Base-by-base conservation (phyloP, 2,797 vertebrate species). In the Clarias fuscus region DNA sequence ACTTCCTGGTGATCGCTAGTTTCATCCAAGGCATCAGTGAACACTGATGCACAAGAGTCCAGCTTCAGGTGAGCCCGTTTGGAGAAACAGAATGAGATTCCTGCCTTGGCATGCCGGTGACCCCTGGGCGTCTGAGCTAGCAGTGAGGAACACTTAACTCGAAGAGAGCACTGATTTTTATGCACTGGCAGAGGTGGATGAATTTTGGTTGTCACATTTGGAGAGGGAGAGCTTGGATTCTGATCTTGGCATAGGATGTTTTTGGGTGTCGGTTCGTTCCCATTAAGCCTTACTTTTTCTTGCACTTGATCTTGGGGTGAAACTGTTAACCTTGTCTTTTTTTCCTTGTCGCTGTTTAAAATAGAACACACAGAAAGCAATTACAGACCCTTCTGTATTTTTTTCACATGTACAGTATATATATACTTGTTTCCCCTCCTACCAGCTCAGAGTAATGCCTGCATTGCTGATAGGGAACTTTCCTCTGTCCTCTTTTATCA, bases 21-120 rank as follows among this genome's bases (percentile, higher is more conserved):
- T 88, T 99, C 98, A 89, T 99, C 98, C 71, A 95, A 93, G 64
- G 95, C 95, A 93, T 99, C 98, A 4, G 95, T 98, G 92, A 99
- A 99, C 91, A 99, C 97, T 0, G 98, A 98, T 24, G 98, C 98
- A 1, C 96, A 98, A 37, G 98, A 99, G 90, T 99, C 98, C 11
- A 99, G 96, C 90, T 96, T 97, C 88, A 97, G 93, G 84, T 96
- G 93, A 62, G 95, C 96, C 89, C 98, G 97, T 92, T 96, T 97
- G 58, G 97, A 98, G 92, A 99, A 99, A 64, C 98, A 99, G 93
- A 99, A 99, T 22, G 98, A 99, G 88, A 99, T 96, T 27, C 98
- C 97, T 1, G 95, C 93, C 62, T 97, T 96, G 92, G 88, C 92
- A 90, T 86, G 92, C 91, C 27, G 81, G 79, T 89, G 85, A 30